Percentiles rank a stretch among this genome's conserved stretches.
These are phyloP conservation scores for Coregonus sp. DNA, from an alignment of 2,797 vertebrate genomes.

Conservation along the genomic window DNA sequence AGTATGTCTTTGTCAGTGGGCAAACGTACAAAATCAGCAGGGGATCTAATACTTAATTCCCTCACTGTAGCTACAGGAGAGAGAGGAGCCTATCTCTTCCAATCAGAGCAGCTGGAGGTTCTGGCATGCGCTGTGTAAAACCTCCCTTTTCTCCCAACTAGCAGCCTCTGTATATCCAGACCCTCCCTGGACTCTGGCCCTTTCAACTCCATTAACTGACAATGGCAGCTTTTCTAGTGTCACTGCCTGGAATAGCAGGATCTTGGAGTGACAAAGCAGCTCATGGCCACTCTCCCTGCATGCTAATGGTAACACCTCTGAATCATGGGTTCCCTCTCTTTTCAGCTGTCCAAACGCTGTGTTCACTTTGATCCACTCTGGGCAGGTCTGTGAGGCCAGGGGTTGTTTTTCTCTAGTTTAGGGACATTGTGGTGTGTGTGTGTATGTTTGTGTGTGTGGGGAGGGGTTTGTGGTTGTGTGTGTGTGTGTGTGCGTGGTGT, in stretches of 20 bases:
- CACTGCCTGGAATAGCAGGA: constrained; percentile 57
- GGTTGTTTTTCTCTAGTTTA: neutral
- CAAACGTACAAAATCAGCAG: no score
- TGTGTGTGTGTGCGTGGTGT: no score
- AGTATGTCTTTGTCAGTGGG: no score
- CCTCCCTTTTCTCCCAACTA: constrained; percentile 33
- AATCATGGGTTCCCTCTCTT: constrained; percentile 45
- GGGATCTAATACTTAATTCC: no score
- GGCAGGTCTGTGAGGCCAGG: constrained; percentile 47
- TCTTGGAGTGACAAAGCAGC: constrained; percentile 60
- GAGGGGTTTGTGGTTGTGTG: no score
- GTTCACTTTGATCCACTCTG: constrained; percentile 57
- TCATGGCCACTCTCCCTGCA: constrained; percentile 63
- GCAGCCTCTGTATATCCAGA: constrained; percentile 45
- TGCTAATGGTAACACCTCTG: constrained; percentile 66
- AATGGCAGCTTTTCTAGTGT: constrained; percentile 67
- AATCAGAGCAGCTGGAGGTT: constrained; percentile 61
- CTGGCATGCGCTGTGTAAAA: constrained; percentile 54
- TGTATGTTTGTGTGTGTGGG: no score
- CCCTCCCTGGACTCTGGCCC: constrained; percentile 59
- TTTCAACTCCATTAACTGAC: constrained; percentile 72
- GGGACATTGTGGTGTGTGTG: no score
- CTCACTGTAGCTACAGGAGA: constrained; percentile 26
- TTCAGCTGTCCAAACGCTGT: constrained; percentile 45
- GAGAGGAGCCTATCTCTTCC: constrained; percentile 53